phyloP scores from a whole-genome alignment of 2,113 vertebrate genomes.

The Cichladusa arquata region DNA sequence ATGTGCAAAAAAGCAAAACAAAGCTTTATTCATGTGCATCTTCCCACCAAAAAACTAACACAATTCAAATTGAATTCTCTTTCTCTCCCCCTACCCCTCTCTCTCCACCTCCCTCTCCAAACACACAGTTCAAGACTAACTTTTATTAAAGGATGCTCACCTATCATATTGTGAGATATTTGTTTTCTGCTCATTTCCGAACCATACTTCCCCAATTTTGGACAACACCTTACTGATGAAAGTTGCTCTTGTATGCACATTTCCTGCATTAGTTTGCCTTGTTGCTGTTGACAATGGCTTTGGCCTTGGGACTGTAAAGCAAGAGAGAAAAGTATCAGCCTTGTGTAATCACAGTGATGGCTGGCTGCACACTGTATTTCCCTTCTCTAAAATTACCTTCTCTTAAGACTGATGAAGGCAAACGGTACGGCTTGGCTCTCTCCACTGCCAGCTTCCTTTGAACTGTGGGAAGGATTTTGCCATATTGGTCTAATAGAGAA shows the following conservation, averaged over 20 bases:
- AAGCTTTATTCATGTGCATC: not conserved
- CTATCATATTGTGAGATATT: constrained; percentile 63
- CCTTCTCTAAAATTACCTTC: constrained; percentile 76
- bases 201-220: constrained; percentile 90
- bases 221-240: constrained; percentile 88
- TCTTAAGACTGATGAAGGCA: constrained; percentile 75
- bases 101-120: not conserved
- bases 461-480: constrained; percentile 82
- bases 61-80: accelerated
- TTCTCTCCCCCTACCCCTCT: not conserved
- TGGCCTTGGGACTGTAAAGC: constrained; percentile 81
- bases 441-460: too few relatives aligned
- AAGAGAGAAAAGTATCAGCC: not conserved
- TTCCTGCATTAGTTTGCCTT: constrained; percentile 77
- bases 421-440: too few relatives aligned
- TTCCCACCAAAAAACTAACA: not conserved
- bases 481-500: constrained; percentile 87
- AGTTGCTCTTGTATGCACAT: constrained; percentile 84
- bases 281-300: constrained; percentile 88
- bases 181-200: constrained; percentile 70
- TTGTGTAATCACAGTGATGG: not conserved
- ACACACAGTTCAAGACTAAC: accelerated
- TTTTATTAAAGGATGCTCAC: constrained; percentile 61
- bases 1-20: not conserved
- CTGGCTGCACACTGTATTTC: not conserved